These are phyloP conservation scores for Aelia acuminata DNA, from an alignment of 2,888 invertebrate species.

Conservation along the genomic window DNA sequence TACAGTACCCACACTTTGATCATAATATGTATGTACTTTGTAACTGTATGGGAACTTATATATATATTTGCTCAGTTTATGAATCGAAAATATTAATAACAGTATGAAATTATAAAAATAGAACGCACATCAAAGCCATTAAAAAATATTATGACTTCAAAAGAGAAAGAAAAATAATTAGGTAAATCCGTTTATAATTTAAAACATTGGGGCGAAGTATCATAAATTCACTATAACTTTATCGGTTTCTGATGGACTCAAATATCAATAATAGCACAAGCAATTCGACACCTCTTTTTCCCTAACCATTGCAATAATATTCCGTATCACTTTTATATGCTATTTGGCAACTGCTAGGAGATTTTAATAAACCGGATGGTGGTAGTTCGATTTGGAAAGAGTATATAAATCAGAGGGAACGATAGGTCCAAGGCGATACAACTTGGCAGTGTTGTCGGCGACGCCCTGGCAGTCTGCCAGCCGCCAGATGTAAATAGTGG, in stretches of 20 bases:
- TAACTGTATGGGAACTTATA: too few relatives aligned
- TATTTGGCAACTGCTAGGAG: slow-evolving; percentile 46
- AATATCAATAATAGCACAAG: not conserved
- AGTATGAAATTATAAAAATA: too few relatives aligned
- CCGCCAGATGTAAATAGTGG: slow-evolving; percentile 55
- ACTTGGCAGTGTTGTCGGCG: slow-evolving; percentile 8
- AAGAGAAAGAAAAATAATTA: too few relatives aligned
- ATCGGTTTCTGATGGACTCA: not conserved
- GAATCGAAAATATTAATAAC: too few relatives aligned
- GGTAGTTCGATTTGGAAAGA: slow-evolving; percentile 49
- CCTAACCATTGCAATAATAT: slow-evolving; percentile 5
- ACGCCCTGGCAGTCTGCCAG: slow-evolving; percentile 47
- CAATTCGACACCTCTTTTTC: slow-evolving; percentile 8
- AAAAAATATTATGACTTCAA: too few relatives aligned
- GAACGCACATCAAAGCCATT: too few relatives aligned
- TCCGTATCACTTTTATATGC: slow-evolving; percentile 46
- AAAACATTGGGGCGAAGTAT: too few relatives aligned
- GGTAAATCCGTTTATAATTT: too few relatives aligned
- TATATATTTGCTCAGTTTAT: too few relatives aligned
- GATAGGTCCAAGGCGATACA: slow-evolving; percentile 45
- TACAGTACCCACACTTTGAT: too few relatives aligned
- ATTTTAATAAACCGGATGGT: slow-evolving; percentile 48
- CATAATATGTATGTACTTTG: too few relatives aligned
- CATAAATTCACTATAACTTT: not conserved
- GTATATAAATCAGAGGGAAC: slow-evolving; percentile 45